Base-by-base conservation (phyloP, 2,888 invertebrate species). In the Lasius platythorax region DNA sequence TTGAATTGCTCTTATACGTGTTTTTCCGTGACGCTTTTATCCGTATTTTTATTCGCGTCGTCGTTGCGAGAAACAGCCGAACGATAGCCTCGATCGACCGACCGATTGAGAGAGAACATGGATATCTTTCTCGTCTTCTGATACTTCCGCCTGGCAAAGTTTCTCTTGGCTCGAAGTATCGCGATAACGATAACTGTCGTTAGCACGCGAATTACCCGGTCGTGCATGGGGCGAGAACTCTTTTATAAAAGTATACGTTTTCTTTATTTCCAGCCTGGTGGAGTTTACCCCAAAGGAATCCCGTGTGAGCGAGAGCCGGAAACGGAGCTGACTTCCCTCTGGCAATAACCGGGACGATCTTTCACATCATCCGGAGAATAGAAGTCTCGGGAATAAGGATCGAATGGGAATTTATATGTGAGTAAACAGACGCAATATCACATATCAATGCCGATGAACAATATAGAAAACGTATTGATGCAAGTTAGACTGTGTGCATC, bases 271-370 rank as follows among this genome's bases (percentile, higher is more conserved):
- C 82, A 78, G 37, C 74, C 23, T 72, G 79, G 58, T 64, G 37
- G 83, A 86, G 18, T 88, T 75, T 66, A 23, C 43, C 53, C n/a
- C 43, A 46, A 15, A 61, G 79, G 61, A 63, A 37, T 63, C 37
- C 73, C 61, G 23, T 23, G 72, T 58, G 64, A 53, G 58, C 18
- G 50, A 53, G 72, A 53, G 46, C 23, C 66, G 61, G 43, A 68
- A 53, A 73, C 63, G 58, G 72, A 76, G 74, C 40, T 85, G 72
- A 75, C 79, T 89, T 76, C 85, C 82, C 82, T 72, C 67, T 78
- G 85, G 84, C 88, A 86, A 89, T 89, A 87, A 89, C 84, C 82
- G 66, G 72, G 82, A 67, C 89, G 89, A 89, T 89, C 83, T 85
- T 87, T 84, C 83, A 83, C 83, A 84, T 89, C 78, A 56, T 30